A percentile compares a stretch with the other conserved stretches of the same genome.
Evolutionary conservation across 2,888 invertebrate genomes (phyloP).

Genomic region (Drosophila nr. medialis): DNA sequence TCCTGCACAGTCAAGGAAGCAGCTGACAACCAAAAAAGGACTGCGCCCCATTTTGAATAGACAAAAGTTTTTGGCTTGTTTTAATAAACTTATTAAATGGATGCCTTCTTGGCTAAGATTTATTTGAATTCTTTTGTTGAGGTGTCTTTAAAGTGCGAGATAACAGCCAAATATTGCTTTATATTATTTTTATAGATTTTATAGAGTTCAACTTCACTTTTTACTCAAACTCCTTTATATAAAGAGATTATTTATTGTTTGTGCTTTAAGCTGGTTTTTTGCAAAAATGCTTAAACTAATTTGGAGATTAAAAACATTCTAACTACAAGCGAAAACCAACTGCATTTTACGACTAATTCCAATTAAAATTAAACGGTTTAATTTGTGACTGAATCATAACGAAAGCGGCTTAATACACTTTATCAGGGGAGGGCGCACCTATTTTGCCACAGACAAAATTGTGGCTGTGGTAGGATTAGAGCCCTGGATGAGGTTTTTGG

Average conservation of each 20-base stretch:
- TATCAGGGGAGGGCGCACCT: too few species aligned
- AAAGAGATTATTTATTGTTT: background rate
- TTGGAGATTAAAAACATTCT: background rate
- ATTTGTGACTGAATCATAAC: conserved; percentile 6
- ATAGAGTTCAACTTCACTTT: background rate
- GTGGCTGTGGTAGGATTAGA: too few species aligned
- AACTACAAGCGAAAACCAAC: background rate
- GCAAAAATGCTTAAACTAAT: background rate
- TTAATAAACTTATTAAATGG: conserved; percentile 4
- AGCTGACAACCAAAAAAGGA: conserved; percentile 11
- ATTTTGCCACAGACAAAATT: too few species aligned
- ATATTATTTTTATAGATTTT: background rate
- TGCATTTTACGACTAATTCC: conserved; percentile 6
- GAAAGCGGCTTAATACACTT: conserved; percentile 17
- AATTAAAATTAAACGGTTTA: conserved; percentile 12
- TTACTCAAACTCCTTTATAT: background rate
- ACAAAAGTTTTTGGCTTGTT: background rate
- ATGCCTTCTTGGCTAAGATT: background rate
- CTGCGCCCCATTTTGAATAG: background rate
- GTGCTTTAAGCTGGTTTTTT: background rate
- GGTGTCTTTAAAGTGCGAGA: background rate
- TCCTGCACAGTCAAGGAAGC: background rate
- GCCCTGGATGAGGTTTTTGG: too few species aligned
- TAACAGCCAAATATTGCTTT: background rate
- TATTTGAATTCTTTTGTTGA: background rate